These are phyloP conservation scores for Psittacara wagleri DNA, from an alignment of 2,113 vertebrate species.

Conservation along the genomic window DNA sequence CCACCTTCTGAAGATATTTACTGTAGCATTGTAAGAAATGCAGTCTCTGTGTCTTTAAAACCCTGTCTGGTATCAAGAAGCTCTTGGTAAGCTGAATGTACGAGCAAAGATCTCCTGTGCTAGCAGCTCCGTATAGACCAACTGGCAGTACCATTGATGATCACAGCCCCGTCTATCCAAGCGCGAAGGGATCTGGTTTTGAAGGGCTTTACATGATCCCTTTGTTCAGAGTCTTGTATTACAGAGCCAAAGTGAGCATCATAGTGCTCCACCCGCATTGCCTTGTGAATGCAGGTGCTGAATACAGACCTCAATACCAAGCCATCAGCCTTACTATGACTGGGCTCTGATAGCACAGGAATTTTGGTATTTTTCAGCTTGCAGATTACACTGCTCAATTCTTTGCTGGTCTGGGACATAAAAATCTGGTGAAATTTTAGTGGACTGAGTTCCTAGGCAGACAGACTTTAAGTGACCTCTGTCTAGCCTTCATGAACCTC, in stretches of 20 bases:
- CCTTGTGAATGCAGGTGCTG: background rate
- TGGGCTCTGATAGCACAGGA: background rate
- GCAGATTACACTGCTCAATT: background rate
- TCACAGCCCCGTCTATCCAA: background rate
- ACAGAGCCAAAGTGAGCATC: background rate
- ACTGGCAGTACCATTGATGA: background rate
- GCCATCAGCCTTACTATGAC: fast-evolving
- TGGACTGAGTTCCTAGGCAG: background rate
- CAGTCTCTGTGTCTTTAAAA: background rate
- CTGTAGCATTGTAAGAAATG: background rate
- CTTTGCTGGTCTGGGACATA: background rate
- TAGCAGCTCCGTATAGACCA: background rate
- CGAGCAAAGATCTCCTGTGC: background rate
- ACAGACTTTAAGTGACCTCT: background rate
- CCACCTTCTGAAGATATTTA: background rate
- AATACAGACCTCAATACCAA: fast-evolving
- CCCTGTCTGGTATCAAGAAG: background rate
- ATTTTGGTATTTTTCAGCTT: background rate
- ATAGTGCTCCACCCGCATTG: fast-evolving
- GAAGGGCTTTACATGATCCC: background rate
- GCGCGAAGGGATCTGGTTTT: background rate
- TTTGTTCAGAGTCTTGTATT: background rate
- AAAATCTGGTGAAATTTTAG: background rate
- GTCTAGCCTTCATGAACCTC: background rate
- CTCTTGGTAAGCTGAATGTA: background rate